A percentile compares a stretch with the other conserved stretches of the same genome.
Evolutionary conservation across 2,888 invertebrate species (phyloP).

Genomic region (Venustoraphidia nigricollis): DNA sequence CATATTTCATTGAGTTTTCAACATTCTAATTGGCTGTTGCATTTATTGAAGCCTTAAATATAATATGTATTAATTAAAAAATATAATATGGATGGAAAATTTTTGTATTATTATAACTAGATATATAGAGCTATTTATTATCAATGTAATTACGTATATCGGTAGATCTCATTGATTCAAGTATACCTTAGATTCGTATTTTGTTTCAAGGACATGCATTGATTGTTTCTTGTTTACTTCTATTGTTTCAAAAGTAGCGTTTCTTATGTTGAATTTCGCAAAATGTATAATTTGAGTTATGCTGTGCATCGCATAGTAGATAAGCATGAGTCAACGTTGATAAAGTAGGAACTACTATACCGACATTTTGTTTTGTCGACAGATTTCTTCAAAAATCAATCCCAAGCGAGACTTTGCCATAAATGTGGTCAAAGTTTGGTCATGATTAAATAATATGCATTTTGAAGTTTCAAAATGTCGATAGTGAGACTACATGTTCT

Average conservation of each 20-base stretch:
- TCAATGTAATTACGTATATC: constrained; percentile 1
- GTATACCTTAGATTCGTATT: background rate
- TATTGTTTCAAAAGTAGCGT: background rate
- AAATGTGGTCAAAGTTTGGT: no score
- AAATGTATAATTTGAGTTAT: no score
- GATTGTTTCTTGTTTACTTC: background rate
- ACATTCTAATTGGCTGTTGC: background rate
- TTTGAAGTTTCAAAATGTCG: no score
- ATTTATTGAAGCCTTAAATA: background rate
- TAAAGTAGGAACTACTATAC: no score
- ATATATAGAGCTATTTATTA: background rate
- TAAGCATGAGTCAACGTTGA: no score
- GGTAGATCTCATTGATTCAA: background rate
- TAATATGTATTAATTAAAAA: background rate
- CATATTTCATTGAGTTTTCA: background rate
- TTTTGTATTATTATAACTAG: background rate
- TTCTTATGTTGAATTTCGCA: no score
- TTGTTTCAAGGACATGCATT: background rate
- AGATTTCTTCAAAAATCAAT: no score
- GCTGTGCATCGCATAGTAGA: no score
- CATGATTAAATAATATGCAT: no score
- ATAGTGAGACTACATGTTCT: no score
- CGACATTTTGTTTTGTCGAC: no score
- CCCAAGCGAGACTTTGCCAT: no score
- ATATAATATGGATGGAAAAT: background rate